Conservation (phyloP, 2,888 invertebrate genomes). For the Argyresthia goedartella region DNA sequence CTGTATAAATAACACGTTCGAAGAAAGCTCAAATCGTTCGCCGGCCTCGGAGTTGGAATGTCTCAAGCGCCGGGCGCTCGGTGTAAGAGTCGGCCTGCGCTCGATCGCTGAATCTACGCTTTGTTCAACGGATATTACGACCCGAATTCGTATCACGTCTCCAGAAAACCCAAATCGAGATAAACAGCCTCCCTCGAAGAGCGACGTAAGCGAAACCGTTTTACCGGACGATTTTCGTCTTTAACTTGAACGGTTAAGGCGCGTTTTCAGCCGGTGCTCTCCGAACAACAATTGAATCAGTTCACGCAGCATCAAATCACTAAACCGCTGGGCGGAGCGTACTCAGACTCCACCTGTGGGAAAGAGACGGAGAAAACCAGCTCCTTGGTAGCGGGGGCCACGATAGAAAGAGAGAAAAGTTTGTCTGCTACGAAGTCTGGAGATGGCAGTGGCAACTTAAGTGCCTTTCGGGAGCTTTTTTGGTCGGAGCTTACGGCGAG, state of each 20-base stretch:
- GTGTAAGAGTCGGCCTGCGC: conserved; percentile 2
- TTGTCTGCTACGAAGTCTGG: conserved; percentile 41
- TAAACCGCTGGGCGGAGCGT: conserved; percentile 70
- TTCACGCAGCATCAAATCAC: conserved; percentile 72
- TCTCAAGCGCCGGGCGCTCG: conserved; percentile 34
- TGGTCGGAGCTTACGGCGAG: conserved; percentile 51
- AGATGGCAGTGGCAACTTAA: conserved; percentile 57
- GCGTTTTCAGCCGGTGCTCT: conserved; percentile 46
- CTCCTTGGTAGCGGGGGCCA: conserved; percentile 20
- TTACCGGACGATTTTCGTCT: conserved; percentile 65
- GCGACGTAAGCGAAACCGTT: conserved; percentile 58
- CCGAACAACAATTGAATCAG: conserved; percentile 67
- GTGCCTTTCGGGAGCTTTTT: conserved; percentile 55
- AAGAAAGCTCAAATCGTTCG: conserved; percentile 52
- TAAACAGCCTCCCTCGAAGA: conserved; percentile 59
- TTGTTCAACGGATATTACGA: conserved; percentile 61
- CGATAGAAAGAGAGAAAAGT: conserved; percentile 46
- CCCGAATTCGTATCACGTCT: conserved; percentile 68
- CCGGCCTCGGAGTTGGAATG: conserved; percentile 25
- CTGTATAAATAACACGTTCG: conserved; percentile 58
- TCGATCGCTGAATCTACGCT: conserved; percentile 60
- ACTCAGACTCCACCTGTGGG: conserved; percentile 58
- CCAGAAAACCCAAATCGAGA: conserved; percentile 68
- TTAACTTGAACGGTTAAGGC: conserved; percentile 57
- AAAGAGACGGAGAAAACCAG: conserved; percentile 48